Evolutionary conservation across 2,888 invertebrate genomes (phyloP).

Genomic region (Acleris emargana): DNA sequence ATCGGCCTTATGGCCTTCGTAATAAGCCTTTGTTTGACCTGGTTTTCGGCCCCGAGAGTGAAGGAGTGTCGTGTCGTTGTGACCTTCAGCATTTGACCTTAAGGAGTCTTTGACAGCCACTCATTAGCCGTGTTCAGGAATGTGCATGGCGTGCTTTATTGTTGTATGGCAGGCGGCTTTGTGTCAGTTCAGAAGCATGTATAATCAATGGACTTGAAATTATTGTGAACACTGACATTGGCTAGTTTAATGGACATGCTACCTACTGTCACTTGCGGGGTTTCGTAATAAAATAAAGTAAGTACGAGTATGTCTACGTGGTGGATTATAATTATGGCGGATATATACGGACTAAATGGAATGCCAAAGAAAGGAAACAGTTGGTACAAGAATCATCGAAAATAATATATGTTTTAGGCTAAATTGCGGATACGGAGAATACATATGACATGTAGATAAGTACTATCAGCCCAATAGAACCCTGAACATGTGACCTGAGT

Average conservation of each 20-base stretch:
- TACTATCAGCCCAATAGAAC: too few relatives aligned
- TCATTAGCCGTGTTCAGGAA: slow-evolving; percentile 31
- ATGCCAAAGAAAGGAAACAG: too few relatives aligned
- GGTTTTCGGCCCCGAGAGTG: slow-evolving; percentile 35
- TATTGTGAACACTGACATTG: neutral
- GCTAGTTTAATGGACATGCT: neutral
- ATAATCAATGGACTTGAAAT: neutral
- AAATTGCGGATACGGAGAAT: too few relatives aligned
- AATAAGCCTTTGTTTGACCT: slow-evolving; percentile 28
- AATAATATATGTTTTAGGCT: too few relatives aligned
- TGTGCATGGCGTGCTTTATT: slow-evolving; percentile 32
- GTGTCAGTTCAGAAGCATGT: neutral
- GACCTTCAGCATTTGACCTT: slow-evolving; percentile 56
- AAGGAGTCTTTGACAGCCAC: slow-evolving; percentile 29
- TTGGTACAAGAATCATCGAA: too few relatives aligned
- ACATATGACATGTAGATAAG: too few relatives aligned
- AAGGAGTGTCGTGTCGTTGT: slow-evolving; percentile 49
- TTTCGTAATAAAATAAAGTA: too few relatives aligned
- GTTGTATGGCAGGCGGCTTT: slow-evolving; percentile 18
- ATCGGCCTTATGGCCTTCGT: slow-evolving; percentile 18
- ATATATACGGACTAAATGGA: too few relatives aligned
- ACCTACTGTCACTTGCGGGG: neutral
- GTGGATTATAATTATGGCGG: too few relatives aligned
- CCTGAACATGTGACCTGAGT: too few relatives aligned
- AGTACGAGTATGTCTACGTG: too few relatives aligned